Evolutionary conservation across 1,140 invertebrate species (phyloP).

Genomic region (Temnothorax curvispinosus): DNA sequence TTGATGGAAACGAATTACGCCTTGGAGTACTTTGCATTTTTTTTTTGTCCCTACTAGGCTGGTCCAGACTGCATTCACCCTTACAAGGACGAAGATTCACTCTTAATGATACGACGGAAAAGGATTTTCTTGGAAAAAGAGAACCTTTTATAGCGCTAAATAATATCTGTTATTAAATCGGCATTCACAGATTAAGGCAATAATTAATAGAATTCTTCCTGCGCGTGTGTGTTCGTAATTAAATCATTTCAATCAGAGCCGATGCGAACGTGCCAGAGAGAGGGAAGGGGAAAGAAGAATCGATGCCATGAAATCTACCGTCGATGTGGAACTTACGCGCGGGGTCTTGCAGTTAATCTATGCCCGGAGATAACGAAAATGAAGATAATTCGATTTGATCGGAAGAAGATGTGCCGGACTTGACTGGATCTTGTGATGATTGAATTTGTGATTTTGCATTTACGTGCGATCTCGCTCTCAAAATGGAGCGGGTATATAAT

Average conservation of each 20-base stretch:
- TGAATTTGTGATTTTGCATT: slow-evolving; percentile 34
- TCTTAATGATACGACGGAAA: slow-evolving; percentile 13
- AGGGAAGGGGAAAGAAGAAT: neutral
- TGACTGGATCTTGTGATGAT: neutral
- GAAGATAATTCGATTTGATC: neutral
- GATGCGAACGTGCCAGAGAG: neutral
- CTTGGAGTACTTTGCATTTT: slow-evolving; percentile 3
- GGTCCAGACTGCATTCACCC: neutral
- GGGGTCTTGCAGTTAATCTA: slow-evolving; percentile 20
- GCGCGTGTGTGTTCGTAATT: neutral
- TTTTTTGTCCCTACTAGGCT: neutral
- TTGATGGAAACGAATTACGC: slow-evolving; percentile 54
- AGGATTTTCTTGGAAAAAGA: neutral
- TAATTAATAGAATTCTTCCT: neutral
- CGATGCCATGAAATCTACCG: neutral
- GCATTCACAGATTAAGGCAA: neutral
- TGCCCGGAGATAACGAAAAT: slow-evolving; percentile 32
- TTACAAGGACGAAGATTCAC: neutral
- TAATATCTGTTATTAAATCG: neutral
- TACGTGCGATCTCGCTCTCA: neutral
- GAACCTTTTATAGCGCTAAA: neutral
- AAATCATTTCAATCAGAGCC: slow-evolving; percentile 6
- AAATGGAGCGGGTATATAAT: slow-evolving; percentile 4
- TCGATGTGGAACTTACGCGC: slow-evolving; percentile 18
- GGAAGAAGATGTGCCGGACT: neutral